phyloP scores from a whole-genome alignment of 2,888 invertebrate species.

The Linyphia triangularis region DNA sequence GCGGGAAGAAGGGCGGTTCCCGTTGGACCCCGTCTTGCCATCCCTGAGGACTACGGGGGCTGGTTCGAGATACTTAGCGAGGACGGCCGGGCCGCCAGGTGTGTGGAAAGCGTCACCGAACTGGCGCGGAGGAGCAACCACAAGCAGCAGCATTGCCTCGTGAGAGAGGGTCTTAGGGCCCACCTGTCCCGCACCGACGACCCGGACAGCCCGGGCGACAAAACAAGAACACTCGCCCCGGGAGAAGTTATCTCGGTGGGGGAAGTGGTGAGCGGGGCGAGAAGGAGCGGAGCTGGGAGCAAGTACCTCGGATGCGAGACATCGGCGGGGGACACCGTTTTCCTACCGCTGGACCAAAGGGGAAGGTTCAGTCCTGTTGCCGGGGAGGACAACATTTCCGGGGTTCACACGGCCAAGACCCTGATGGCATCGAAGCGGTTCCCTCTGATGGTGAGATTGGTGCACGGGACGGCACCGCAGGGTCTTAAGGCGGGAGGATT shows the following conservation, averaged over 20 bases:
- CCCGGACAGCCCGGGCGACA: constrained; percentile 77
- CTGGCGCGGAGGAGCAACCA: constrained; percentile 84
- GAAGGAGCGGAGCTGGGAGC: constrained; percentile 21
- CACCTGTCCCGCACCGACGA: constrained; percentile 80
- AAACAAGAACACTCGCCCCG: constrained; percentile 86
- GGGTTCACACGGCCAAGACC: constrained; percentile 95
- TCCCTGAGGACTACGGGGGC: constrained; percentile 91
- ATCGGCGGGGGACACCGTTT: constrained; percentile 89
- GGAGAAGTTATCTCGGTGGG: constrained; percentile 91
- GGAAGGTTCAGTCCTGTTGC: constrained; percentile 95
- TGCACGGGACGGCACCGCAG: constrained; percentile 92
- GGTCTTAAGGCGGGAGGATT: constrained; percentile 81
- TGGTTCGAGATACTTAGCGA: constrained; percentile 96
- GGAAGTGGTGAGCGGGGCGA: constrained; percentile 79
- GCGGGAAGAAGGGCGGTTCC: constrained; percentile 78
- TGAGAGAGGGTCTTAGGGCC: constrained; percentile 88
- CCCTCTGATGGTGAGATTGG: constrained; percentile 93
- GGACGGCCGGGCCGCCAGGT: constrained; percentile 93
- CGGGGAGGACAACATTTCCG: constrained; percentile 94
- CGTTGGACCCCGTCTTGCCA: constrained; percentile 90
- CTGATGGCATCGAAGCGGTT: constrained; percentile 92
- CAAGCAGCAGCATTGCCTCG: constrained; percentile 84
- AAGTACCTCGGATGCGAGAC: constrained; percentile 91
- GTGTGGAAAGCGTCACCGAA: constrained; percentile 92
- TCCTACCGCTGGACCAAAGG: constrained; percentile 91